Evolutionary conservation across 2,797 vertebrate genomes (phyloP).

Genomic region (Ispidina lecontei): DNA sequence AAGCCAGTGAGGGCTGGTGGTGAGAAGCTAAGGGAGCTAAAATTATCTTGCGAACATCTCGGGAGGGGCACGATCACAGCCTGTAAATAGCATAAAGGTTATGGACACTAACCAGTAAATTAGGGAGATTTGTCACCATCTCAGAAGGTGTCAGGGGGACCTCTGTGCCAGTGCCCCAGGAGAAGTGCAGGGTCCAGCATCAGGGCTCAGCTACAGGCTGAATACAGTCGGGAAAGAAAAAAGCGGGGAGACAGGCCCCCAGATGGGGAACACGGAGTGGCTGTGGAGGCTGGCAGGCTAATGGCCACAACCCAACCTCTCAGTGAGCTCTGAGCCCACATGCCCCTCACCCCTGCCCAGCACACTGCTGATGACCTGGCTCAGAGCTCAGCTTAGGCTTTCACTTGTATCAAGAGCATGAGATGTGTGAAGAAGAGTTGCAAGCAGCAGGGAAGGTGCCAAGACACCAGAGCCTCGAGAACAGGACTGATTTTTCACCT

Average conservation of each 20-base stretch:
- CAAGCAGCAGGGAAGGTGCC: neutral
- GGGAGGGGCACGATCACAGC: neutral
- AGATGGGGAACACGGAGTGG: accelerated
- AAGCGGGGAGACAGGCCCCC: accelerated
- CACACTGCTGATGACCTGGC: accelerated
- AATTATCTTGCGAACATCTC: constrained; percentile 20
- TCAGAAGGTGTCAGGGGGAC: neutral
- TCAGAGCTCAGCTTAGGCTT: neutral
- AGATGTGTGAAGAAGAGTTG: neutral
- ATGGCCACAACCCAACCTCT: neutral
- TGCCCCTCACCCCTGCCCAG: accelerated
- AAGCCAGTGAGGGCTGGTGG: neutral
- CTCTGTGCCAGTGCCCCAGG: neutral
- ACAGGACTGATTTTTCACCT: neutral
- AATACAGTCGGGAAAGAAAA: neutral
- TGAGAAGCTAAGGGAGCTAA: constrained; percentile 11
- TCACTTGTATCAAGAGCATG: neutral
- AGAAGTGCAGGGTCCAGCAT: neutral
- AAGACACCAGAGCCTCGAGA: neutral
- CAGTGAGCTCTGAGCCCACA: accelerated
- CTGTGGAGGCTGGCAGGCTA: accelerated
- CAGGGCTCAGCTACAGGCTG: neutral
- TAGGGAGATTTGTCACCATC: constrained; percentile 22
- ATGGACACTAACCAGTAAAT: neutral
- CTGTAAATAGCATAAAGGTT: neutral